Percentiles rank a stretch among this genome's conserved stretches.
Evolutionary conservation across 2,888 invertebrate species (phyloP).

Genomic region (Patella depressa): DNA sequence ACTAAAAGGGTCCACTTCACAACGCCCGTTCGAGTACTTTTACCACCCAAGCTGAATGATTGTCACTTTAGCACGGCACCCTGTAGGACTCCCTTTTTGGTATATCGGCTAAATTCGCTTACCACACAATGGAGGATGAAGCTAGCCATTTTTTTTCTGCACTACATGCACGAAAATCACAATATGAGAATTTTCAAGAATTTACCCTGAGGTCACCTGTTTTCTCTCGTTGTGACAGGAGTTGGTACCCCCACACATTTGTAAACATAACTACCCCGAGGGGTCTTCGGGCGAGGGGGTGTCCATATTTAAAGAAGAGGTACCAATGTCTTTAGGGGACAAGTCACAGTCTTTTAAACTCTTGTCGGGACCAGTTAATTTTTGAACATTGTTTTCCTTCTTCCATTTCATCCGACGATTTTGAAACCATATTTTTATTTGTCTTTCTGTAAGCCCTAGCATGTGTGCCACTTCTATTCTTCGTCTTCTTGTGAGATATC

Average conservation of each 20-base stretch:
- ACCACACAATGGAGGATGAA: too few relatives aligned
- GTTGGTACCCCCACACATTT: background rate
- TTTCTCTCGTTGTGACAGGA: background rate
- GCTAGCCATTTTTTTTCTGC: background rate
- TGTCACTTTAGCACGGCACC: too few relatives aligned
- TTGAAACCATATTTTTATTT: slow-evolving; percentile 83
- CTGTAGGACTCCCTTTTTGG: too few relatives aligned
- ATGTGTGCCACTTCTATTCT: slow-evolving; percentile 98
- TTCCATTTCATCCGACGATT: slow-evolving; percentile 95
- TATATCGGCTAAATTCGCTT: too few relatives aligned
- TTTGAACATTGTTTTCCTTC: slow-evolving; percentile 64
- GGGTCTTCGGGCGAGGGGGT: slow-evolving; percentile 22
- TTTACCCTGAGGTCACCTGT: slow-evolving; percentile 4
- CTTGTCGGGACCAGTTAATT: slow-evolving; percentile 60
- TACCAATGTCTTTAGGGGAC: slow-evolving; percentile 30
- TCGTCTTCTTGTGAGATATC: slow-evolving; percentile 96
- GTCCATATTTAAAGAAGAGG: slow-evolving; percentile 18
- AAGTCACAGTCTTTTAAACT: slow-evolving; percentile 38
- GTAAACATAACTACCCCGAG: background rate
- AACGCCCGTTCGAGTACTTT: too few relatives aligned
- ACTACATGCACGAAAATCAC: slow-evolving; percentile 10
- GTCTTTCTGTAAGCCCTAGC: slow-evolving; percentile 94
- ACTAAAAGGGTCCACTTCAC: too few relatives aligned
- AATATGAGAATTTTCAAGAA: slow-evolving; percentile 9
- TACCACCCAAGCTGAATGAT: too few relatives aligned